Percentiles rank a stretch among this genome's conserved stretches.
Evolutionary conservation across 2,113 vertebrate species (phyloP).

Genomic region (Spilogale gracilis): DNA sequence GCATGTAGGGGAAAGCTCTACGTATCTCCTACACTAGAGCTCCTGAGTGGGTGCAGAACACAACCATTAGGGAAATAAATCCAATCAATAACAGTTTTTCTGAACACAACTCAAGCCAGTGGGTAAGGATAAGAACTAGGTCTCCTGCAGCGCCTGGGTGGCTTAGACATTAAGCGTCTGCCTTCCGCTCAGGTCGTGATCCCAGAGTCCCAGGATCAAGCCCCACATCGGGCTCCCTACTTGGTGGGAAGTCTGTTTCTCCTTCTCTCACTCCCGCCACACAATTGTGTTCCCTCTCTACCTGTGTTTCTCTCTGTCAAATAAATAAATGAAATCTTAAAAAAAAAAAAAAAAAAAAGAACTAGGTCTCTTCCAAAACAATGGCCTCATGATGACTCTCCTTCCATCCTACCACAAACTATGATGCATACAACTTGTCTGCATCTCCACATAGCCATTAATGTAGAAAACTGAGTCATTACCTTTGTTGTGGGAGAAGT

Average conservation of each 20-base stretch:
- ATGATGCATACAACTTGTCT: not conserved
- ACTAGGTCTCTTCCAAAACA: conserved; percentile 57
- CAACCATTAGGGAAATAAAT: conserved; percentile 68
- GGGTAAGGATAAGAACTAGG: conserved; percentile 15
- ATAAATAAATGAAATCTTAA: too few relatives aligned
- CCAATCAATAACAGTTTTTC: conserved; percentile 70
- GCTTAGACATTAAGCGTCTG: too few relatives aligned
- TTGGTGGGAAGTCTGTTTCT: too few relatives aligned
- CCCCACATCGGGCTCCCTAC: too few relatives aligned
- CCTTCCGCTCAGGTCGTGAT: too few relatives aligned
- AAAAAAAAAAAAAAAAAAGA: too few relatives aligned
- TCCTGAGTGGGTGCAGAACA: conserved; percentile 52
- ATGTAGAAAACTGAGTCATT: not conserved
- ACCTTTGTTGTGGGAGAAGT: conserved; percentile 1
- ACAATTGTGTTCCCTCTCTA: too few relatives aligned
- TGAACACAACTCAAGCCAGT: conserved; percentile 46
- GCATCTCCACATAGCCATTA: not conserved
- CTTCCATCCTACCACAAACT: not conserved
- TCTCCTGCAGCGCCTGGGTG: not conserved
- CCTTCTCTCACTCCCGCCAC: too few relatives aligned
- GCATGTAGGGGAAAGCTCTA: conserved; percentile 9
- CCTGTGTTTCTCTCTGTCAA: too few relatives aligned
- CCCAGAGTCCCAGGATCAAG: too few relatives aligned
- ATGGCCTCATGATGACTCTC: not conserved
- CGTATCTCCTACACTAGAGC: conserved; percentile 54